Percentiles rank a stretch among this genome's conserved stretches.
Conservation (phyloP, 2,888 invertebrate genomes). For the Polyommatus icarus region DNA sequence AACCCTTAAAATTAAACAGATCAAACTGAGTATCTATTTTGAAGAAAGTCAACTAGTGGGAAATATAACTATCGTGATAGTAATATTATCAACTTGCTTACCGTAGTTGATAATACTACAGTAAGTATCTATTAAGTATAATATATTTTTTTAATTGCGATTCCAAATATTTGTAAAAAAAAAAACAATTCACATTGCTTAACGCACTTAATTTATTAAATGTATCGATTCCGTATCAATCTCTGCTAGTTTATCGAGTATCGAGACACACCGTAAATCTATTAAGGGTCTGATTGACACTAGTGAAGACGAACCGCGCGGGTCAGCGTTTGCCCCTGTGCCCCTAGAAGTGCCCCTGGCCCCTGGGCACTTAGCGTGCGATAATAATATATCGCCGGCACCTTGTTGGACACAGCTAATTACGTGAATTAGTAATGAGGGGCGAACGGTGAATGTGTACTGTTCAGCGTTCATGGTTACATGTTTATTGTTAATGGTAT, state of each 20-base stretch:
- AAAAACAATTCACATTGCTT: not conserved
- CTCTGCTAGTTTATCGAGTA: slow-evolving; percentile 34
- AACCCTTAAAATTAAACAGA: too few relatives aligned
- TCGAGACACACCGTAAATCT: slow-evolving; percentile 39
- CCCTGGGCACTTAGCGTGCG: slow-evolving; percentile 64
- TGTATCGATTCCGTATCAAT: not conserved
- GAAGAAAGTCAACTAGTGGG: too few relatives aligned
- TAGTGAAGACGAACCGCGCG: slow-evolving; percentile 65
- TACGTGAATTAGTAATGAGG: slow-evolving; percentile 74
- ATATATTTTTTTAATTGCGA: too few relatives aligned
- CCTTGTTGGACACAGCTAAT: slow-evolving; percentile 67
- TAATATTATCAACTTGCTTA: too few relatives aligned
- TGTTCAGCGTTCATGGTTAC: slow-evolving; percentile 37
- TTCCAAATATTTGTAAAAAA: too few relatives aligned
- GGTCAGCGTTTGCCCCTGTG: slow-evolving; percentile 54
- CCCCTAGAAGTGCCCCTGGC: slow-evolving; percentile 53
- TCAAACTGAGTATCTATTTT: too few relatives aligned
- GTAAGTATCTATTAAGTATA: too few relatives aligned
- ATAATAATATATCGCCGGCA: slow-evolving; percentile 69
- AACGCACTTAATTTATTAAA: not conserved
- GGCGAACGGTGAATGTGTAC: slow-evolving; percentile 44
- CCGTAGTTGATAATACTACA: too few relatives aligned
- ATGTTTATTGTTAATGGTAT: not conserved
- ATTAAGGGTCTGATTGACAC: slow-evolving; percentile 52
- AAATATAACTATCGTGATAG: too few relatives aligned